phyloP scores from a whole-genome alignment of 1,140 invertebrate genomes.

The Drosophila tropicalis region DNA sequence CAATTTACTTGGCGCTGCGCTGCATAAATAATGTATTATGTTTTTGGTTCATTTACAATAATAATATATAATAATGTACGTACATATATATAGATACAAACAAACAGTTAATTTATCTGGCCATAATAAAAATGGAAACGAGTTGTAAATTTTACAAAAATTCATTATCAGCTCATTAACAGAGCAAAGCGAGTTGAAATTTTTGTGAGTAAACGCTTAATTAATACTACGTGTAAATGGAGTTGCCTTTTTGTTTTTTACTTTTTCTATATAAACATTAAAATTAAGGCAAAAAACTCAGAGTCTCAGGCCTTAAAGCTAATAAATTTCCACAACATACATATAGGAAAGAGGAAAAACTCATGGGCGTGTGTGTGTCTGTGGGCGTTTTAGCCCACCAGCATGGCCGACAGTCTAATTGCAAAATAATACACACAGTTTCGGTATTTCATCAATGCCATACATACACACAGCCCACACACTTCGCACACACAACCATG shows the following conservation, averaged over 20 bases:
- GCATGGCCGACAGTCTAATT: conserved; percentile 63
- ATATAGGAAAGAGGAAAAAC: conserved; percentile 2
- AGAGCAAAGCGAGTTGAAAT: conserved; percentile 5
- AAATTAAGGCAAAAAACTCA: conserved; percentile 24
- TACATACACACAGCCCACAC: conserved; percentile 26
- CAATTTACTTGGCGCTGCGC: conserved; percentile 54
- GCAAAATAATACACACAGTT: conserved; percentile 18
- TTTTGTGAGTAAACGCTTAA: conserved; percentile 7
- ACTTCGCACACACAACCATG: not conserved
- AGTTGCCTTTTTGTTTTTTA: not conserved
- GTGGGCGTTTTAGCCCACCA: conserved; percentile 12
- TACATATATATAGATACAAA: not conserved
- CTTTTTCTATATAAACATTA: not conserved
- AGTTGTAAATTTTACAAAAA: conserved; percentile 75
- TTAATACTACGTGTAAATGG: not conserved
- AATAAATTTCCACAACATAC: conserved; percentile 25
- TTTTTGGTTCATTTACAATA: conserved; percentile 54
- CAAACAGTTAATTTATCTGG: conserved; percentile 59
- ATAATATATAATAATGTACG: conserved; percentile 20
- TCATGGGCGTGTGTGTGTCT: conserved; percentile 35
- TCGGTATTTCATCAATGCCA: conserved; percentile 75
- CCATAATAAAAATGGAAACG: conserved; percentile 53
- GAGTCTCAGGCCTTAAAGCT: conserved; percentile 55
- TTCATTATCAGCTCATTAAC: conserved; percentile 81
- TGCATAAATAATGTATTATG: conserved; percentile 75